Base-by-base conservation (phyloP, 2,888 invertebrate species). In the Synanthedon formicaeformis region DNA sequence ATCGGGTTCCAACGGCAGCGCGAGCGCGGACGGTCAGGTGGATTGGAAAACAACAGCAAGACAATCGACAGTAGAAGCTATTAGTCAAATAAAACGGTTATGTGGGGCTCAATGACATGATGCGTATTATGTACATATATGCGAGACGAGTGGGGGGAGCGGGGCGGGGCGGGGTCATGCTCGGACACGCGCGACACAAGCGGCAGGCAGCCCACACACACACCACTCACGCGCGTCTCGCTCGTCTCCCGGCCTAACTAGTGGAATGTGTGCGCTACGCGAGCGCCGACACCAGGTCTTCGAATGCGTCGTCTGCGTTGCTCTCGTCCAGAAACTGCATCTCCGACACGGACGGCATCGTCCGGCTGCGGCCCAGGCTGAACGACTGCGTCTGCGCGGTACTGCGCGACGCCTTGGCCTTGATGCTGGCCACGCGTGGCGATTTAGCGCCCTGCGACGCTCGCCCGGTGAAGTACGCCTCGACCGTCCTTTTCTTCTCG, bases 251-350 rank as follows among this genome's bases (percentile, higher is more conserved):
- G 73, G 72, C 71, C 76, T 80, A 78, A 73, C 78, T 77, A 81
- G 80, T 81, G 85, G 85, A 85, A 85, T 85, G 85, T 81, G 56
- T 57, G 66, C 65, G 66, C 63, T 82, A 85, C 70, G 84, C 80
- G 73, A 87, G 84, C 80, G 78, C 88, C 84, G 89, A 88, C 89
- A 96, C 94, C 66, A 96, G 90, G 81, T 93, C 92, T 77, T 96
- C 96, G 88, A 96, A 96, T 63, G 94, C 94, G 86, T 92, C 92
- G 75, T 96, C 96, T 57, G 95, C 93, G 83, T 95, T 94, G 81
- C 89, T 91, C 78, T 94, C 94, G 79, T 93, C 94, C 70, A 92
- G 88, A 72, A 90, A 82, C 71, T 90, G 81, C 73, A 91, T 27
- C 50, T 91, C 90, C 53, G 92, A 86, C 60, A 94, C 90, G 59